Evolutionary conservation across 2,888 invertebrate species (phyloP), one percentile per base, ranked within the genome.

Genomic region (Dermolepida albohirtum): DNA sequence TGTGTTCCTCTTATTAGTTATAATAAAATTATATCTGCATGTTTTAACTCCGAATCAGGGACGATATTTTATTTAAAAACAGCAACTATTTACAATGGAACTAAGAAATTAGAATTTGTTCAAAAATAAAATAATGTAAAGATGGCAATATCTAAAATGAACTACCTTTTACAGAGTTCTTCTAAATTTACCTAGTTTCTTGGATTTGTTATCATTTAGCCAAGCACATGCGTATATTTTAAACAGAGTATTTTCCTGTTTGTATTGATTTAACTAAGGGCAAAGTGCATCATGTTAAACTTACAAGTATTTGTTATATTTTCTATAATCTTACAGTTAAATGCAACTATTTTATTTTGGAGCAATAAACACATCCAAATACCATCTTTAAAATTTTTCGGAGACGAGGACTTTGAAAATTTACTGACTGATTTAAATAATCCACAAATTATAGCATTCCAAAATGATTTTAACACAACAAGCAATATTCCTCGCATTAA

Each of bases 301-400:
- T 14, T 47, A 16, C 47, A 34, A 47, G 6, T 44, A 14, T 34
- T 16, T 16, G 29, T 62, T 47, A 39, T 47, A 29, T 47, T 62
- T 47, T 22, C 34, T 8, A 11, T 47, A 16, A 62, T 62, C 5
- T 47, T 62, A 5, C 59, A 47, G 12, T 29, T 47, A 16, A 34
- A 62, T 39, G 59, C 59, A 29, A 62, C 59, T 11, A 14, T 62
- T 7, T 29, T 69, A 17, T 66, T 74, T 47, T 74, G 71, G 72
- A 69, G 73, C 57, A 67, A 71, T 14, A 66, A 78, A 68, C 74
- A 78, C 64, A 69, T 82, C 54, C 73, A 79, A 65, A 72, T 82
- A 52, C 80, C 81, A 12, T 79, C 82, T 5, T 72, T 83, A 40
- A 73, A 76, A 70, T 73, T 77, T 39, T 82, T 83, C 67, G 77